Percentiles rank a stretch among this genome's conserved stretches.
Evolutionary conservation across 1,140 invertebrate species (phyloP).

Genomic region (Andricus grossulariae): DNA sequence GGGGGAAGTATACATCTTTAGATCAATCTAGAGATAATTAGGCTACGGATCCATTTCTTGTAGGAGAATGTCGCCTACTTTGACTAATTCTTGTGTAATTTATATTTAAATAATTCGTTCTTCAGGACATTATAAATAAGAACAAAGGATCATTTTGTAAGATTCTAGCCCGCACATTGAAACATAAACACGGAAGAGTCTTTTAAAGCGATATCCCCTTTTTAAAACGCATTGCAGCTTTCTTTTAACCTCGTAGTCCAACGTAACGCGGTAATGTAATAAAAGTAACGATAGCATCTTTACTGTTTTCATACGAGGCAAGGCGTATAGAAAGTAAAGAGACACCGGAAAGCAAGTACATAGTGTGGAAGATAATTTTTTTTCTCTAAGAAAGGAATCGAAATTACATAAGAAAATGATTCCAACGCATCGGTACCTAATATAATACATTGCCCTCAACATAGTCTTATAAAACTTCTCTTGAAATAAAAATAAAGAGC

Average conservation of each 20-base stretch:
- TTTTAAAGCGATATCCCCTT: not conserved
- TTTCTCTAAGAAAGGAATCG: not conserved
- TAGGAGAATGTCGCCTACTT: too few relatives aligned
- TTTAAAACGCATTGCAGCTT: conserved; percentile 20
- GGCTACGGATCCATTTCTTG: too few relatives aligned
- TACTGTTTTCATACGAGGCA: conserved; percentile 31
- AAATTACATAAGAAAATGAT: not conserved
- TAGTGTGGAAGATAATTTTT: conserved; percentile 7
- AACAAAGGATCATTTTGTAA: too few relatives aligned
- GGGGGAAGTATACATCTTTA: too few relatives aligned
- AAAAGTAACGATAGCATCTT: conserved; percentile 42
- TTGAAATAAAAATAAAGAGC: conserved; percentile 38
- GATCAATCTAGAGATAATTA: too few relatives aligned
- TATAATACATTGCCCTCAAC: not conserved
- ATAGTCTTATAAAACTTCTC: conserved; percentile 37
- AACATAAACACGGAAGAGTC: not conserved
- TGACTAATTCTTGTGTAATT: too few relatives aligned
- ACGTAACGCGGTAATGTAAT: conserved; percentile 46
- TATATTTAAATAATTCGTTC: too few relatives aligned
- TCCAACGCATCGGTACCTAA: not conserved
- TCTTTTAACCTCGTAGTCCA: conserved; percentile 44
- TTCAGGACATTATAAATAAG: too few relatives aligned
- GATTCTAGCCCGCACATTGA: not conserved
- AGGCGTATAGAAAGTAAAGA: conserved; percentile 44
- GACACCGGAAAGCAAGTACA: conserved; percentile 27